phyloP scores from a whole-genome alignment of 2,888 invertebrate genomes.

The Tribolium freemani region DNA sequence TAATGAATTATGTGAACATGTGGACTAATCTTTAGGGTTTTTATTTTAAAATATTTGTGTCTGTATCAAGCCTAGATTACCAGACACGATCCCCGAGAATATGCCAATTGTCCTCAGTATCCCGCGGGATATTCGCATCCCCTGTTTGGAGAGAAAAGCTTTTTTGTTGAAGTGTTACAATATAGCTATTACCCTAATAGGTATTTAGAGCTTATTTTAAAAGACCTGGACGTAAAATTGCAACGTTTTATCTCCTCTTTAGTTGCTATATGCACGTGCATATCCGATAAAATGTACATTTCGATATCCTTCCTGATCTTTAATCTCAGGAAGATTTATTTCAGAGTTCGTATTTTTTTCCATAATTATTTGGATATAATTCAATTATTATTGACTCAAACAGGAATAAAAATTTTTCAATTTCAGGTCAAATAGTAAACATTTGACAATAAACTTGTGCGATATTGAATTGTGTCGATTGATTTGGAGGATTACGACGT shows the following conservation, averaged over 20 bases:
- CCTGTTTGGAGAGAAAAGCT: conserved; percentile 1
- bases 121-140: conserved; percentile 13
- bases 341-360: background rate
- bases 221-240: background rate
- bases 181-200: background rate
- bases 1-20: background rate
- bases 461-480: background rate
- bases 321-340: background rate
- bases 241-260: background rate
- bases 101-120: conserved; percentile 14
- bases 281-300: too few species aligned
- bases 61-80: conserved; percentile 5
- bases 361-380: background rate
- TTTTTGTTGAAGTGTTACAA: background rate
- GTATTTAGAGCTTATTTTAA: background rate
- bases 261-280: too few species aligned
- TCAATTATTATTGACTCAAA: background rate
- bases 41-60: too few species aligned
- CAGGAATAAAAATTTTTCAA: background rate
- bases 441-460: background rate
- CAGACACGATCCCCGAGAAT: conserved; percentile 12
- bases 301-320: background rate
- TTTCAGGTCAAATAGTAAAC: background rate
- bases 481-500: background rate
- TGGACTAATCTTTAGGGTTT: background rate